A percentile compares a stretch with the other conserved stretches of the same genome.
phyloP scores from a whole-genome alignment of 1,140 invertebrate species.

The Heliothis subflexa region DNA sequence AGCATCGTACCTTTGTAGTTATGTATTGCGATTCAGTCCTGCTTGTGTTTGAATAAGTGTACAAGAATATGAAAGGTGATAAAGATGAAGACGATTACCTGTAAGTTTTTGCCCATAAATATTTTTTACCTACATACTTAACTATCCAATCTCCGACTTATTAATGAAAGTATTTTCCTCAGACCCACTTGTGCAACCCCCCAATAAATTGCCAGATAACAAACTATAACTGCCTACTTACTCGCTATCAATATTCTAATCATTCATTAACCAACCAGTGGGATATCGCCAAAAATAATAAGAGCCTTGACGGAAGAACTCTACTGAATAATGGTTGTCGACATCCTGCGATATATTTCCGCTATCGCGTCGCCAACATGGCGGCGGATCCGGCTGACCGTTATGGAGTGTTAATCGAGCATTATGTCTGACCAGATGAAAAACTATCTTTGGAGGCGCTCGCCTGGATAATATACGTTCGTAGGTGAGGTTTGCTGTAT shows the following conservation, averaged over 20 bases:
- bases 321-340: conserved; percentile 81
- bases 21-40: too few relatives aligned
- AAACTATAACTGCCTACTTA: conserved; percentile 7
- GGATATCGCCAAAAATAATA: conserved; percentile 63
- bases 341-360: conserved; percentile 85
- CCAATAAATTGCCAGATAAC: conserved; percentile 2
- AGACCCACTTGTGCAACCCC: background rate
- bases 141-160: too few relatives aligned
- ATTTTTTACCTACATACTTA: too few relatives aligned
- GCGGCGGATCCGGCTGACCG: conserved; percentile 79
- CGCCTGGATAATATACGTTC: conserved; percentile 56
- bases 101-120: too few relatives aligned
- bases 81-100: too few relatives aligned
- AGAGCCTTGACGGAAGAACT: conserved; percentile 77
- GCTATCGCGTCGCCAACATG: conserved; percentile 81
- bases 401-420: conserved; percentile 83
- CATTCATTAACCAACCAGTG: conserved; percentile 24
- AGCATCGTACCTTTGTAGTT: too few relatives aligned
- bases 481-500: conserved; percentile 11
- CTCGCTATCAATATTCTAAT: conserved; percentile 26
- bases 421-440: conserved; percentile 78
- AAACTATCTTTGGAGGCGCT: conserved; percentile 70
- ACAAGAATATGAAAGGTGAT: too few relatives aligned
- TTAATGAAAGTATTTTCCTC: background rate
- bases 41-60: too few relatives aligned